Percentiles rank a stretch among this genome's conserved stretches.
Conservation (phyloP, 2,888 invertebrate genomes). For the Nipponacmea schrenckii region DNA sequence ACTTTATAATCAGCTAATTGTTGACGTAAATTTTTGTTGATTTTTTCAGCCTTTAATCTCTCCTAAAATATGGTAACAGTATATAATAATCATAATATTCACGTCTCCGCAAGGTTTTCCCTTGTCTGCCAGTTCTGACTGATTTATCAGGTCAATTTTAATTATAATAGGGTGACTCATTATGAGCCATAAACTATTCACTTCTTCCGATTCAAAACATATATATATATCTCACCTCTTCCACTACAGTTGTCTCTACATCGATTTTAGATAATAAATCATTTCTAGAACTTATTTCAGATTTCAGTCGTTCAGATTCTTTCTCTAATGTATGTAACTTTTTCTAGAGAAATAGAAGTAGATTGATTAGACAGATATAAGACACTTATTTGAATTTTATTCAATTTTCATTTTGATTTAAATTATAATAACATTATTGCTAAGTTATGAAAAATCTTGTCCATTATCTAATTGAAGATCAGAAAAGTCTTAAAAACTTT, state of each 20-base stretch:
- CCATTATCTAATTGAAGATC: no score
- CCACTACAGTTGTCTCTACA: constrained; percentile 62
- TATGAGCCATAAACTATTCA: no score
- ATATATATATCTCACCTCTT: constrained; percentile 56
- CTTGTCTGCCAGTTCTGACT: no score
- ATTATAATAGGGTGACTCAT: no score
- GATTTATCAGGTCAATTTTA: no score
- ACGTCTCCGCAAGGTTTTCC: no score
- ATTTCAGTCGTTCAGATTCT: constrained; percentile 64
- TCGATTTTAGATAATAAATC: constrained; percentile 63
- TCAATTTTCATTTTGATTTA: background rate
- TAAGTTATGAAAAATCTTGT: no score
- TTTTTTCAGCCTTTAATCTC: constrained; percentile 62
- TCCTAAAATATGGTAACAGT: constrained; percentile 61
- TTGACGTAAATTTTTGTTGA: constrained; percentile 63
- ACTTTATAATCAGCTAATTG: constrained; percentile 66
- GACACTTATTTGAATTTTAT: no score
- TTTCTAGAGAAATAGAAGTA: constrained; percentile 55
- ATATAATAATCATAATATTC: constrained; percentile 15
- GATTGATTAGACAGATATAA: background rate
- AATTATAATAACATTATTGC: background rate
- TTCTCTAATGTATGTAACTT: constrained; percentile 62
- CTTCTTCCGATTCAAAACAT: no score
- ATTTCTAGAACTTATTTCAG: constrained; percentile 62
- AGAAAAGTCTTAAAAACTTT: no score